Percentiles rank a stretch among this genome's conserved stretches.
phyloP scores from a whole-genome alignment of 1,140 invertebrate species.

The Akabosia matsudoensis region DNA sequence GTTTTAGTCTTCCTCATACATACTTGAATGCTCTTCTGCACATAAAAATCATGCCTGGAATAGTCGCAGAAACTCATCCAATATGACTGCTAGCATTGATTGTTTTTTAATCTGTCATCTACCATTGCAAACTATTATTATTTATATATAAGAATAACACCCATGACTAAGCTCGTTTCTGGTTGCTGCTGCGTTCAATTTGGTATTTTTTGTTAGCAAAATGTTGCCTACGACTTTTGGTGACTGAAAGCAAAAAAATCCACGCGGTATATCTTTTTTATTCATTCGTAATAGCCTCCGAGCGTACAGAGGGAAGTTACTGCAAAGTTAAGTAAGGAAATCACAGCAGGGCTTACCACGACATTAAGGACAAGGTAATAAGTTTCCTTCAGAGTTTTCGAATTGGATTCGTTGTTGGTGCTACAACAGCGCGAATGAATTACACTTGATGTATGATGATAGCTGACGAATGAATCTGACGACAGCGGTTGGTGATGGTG shows the following conservation, averaged over 20 bases:
- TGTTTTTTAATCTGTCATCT: too few relatives aligned
- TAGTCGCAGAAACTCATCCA: too few relatives aligned
- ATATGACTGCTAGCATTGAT: too few relatives aligned
- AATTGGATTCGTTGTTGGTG: constrained; percentile 24
- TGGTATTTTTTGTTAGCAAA: not conserved
- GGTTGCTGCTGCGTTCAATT: not conserved
- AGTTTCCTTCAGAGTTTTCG: constrained; percentile 21
- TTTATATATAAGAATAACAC: not conserved
- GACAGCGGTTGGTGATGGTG: not conserved
- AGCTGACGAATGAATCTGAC: not conserved
- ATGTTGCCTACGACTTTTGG: not conserved
- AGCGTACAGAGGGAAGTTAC: not conserved
- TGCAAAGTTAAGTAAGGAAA: constrained; percentile 23
- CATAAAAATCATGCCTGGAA: too few relatives aligned
- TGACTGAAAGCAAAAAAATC: constrained; percentile 14
- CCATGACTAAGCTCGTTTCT: not conserved
- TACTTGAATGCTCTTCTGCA: too few relatives aligned
- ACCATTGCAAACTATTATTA: not conserved
- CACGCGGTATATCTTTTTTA: not conserved
- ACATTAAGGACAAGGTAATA: constrained; percentile 25
- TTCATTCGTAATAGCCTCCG: too few relatives aligned
- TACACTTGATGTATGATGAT: constrained; percentile 8
- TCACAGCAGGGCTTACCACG: constrained; percentile 21
- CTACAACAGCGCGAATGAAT: not conserved
- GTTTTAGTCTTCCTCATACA: too few relatives aligned